Evolutionary conservation across 2,113 vertebrate species (phyloP), one percentile per base, ranked within the genome.

Genomic region (Felis chaus): DNA sequence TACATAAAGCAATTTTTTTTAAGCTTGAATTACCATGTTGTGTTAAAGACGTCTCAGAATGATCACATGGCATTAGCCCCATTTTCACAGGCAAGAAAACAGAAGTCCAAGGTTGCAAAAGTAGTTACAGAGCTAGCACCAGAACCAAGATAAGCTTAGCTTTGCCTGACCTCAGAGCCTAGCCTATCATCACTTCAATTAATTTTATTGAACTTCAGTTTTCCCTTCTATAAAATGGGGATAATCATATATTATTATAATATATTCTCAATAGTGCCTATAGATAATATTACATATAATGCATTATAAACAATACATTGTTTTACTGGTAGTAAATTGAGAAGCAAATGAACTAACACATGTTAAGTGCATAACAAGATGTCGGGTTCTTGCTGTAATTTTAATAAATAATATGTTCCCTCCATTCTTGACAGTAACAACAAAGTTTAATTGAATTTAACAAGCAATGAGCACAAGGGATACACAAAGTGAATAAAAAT

Each of bases 361-460:
- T 86, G 53, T 80, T 92, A 65, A 87, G 36, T 45, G 2, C 23
- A 69, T 92, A 96, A 76, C n/a, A 94, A 69, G 25, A 65, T 57
- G 25, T 90, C 65, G 94, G 68, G 4, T 15, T 87, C 63, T 85
- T 36, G 31, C 16, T 83, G 50, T 4, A 78, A 68, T 97, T 97
- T 94, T 93, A 73, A 94, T 87, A 92, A 92, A 78, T 80, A 66
- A 69, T 92, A 79, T 83, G 29, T 92, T 83, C 39, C 29, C 6
- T 89, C 78, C 5, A 7, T 57, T 91, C 50, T 97, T 66, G 81
- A 90, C 39, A 73, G 50, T 68, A 95, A 84, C n/a, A 87, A 48
- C 93, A 93, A 69, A 87, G 7, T 87, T 63, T 91, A 97, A 96
- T 78, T 96, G 65, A 93, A 69, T 96, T 94, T 95, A 90, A 96